phyloP scores from a whole-genome alignment of 2,113 vertebrate genomes.

The Rhynchopsitta pachyrhyncha region DNA sequence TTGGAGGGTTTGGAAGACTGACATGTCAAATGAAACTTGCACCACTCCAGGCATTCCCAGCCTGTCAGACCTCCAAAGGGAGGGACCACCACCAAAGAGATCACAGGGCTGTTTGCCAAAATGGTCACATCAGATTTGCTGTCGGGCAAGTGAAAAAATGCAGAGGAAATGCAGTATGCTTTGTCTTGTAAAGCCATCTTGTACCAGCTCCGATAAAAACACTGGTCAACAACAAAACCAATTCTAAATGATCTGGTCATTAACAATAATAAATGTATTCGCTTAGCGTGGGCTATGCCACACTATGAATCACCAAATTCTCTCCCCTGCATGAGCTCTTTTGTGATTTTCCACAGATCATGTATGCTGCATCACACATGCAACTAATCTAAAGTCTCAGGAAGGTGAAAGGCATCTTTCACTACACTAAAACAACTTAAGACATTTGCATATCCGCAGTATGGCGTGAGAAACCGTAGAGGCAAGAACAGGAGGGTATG shows the following conservation, averaged over 20 bases:
- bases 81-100: not conserved
- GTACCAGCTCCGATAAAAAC: not conserved
- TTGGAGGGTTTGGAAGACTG: not conserved
- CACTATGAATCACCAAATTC: constrained; percentile 20
- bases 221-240: not conserved
- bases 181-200: not conserved
- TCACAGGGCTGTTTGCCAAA: not conserved
- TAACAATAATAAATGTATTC: not conserved
- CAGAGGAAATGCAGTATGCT: not conserved
- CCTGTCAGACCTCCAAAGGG: not conserved
- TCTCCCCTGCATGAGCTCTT: not conserved
- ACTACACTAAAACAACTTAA: not conserved
- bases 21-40: not conserved
- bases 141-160: not conserved
- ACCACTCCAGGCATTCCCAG: not conserved
- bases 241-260: not conserved
- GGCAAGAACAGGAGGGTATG: not conserved
- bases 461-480: not conserved
- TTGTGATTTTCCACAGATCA: not conserved
- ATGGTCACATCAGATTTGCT: not conserved
- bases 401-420: not conserved
- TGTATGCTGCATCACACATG: not conserved
- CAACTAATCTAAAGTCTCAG: not conserved
- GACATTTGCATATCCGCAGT: not conserved
- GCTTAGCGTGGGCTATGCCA: not conserved